These are phyloP conservation scores for Drosophila kambysellisi DNA, from an alignment of 2,888 invertebrate species.

Conservation along the genomic window DNA sequence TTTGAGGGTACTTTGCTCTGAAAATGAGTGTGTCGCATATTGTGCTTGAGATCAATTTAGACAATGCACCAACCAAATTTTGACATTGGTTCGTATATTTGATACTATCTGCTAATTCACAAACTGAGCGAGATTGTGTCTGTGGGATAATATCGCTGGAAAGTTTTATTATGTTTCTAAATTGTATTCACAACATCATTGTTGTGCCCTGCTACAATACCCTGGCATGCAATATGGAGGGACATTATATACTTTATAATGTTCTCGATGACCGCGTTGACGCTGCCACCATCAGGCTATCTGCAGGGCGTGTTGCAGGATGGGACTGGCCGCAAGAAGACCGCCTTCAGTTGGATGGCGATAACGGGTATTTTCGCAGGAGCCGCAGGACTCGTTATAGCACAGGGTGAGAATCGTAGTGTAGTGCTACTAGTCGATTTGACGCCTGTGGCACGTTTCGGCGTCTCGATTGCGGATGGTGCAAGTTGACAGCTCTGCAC, in stretches of 20 bases:
- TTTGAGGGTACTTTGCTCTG: too few species aligned
- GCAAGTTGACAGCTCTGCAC: constrained; percentile 88
- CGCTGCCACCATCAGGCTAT: constrained; percentile 86
- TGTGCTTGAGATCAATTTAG: neutral
- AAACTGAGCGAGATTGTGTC: neutral
- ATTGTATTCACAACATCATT: constrained; percentile 85
- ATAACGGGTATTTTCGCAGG: constrained; percentile 86
- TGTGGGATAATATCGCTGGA: neutral
- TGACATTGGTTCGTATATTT: neutral
- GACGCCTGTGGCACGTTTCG: constrained; percentile 86
- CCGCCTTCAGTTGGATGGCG: constrained; percentile 86
- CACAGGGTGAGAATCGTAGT: constrained; percentile 68
- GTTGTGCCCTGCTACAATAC: constrained; percentile 87
- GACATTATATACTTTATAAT: constrained; percentile 86
- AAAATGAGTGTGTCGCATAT: neutral
- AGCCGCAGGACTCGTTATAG: constrained; percentile 85
- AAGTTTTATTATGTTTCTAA: neutral
- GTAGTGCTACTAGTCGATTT: constrained; percentile 84
- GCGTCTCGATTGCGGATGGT: constrained; percentile 87
- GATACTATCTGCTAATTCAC: neutral
- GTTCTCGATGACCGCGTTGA: constrained; percentile 86
- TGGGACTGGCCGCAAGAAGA: constrained; percentile 85
- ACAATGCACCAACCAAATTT: neutral
- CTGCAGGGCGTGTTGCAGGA: constrained; percentile 80
- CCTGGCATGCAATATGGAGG: constrained; percentile 86